These are phyloP conservation scores for Brachyhypopomus occidentalis DNA, from an alignment of 2,113 vertebrate genomes.

Conservation along the genomic window DNA sequence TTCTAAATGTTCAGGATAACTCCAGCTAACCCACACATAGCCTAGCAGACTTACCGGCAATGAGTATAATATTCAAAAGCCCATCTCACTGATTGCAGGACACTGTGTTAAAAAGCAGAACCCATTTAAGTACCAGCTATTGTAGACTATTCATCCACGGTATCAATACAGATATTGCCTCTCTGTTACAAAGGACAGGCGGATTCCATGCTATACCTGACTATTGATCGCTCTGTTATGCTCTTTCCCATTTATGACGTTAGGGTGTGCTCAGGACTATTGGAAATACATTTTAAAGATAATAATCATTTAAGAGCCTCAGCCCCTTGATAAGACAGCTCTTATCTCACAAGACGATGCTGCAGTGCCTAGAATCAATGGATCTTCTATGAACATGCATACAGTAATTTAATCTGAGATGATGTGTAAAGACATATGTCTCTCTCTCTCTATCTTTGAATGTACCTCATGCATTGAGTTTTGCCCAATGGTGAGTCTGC, in stretches of 20 bases:
- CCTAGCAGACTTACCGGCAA: background rate
- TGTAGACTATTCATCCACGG: background rate
- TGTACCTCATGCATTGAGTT: background rate
- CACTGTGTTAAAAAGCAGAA: background rate
- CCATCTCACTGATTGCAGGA: background rate
- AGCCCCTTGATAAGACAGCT: background rate
- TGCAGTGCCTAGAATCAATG: conserved; percentile 14
- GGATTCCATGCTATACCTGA: background rate
- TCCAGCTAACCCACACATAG: background rate
- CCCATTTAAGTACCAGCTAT: background rate
- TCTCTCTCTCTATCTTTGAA: background rate
- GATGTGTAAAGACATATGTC: background rate
- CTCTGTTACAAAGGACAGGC: background rate
- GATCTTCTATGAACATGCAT: background rate
- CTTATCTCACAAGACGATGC: background rate
- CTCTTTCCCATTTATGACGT: background rate
- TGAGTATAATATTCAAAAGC: background rate
- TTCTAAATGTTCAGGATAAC: background rate
- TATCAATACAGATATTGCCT: background rate
- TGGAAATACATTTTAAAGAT: conserved; percentile 18
- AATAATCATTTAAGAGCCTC: conserved; percentile 20
- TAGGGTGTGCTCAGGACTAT: background rate
- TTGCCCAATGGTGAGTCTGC: background rate
- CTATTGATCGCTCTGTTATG: background rate
- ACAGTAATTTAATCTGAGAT: background rate